These are phyloP conservation scores for Thalpophila matura DNA, from an alignment of 2,888 invertebrate genomes.

Conservation along the genomic window DNA sequence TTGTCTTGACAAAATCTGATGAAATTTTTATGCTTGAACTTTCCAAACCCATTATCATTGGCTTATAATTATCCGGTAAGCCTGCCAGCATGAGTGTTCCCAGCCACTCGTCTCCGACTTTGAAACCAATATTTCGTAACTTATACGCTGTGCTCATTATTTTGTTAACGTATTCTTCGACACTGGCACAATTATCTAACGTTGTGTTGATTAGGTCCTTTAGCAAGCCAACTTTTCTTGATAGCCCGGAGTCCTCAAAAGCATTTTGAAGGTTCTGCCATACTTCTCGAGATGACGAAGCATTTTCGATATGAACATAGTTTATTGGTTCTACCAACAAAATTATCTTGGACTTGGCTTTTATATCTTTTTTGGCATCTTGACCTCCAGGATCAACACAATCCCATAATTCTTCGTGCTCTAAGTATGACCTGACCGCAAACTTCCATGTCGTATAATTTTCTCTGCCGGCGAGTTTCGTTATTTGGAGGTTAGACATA, in stretches of 20 bases:
- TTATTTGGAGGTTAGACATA: neutral
- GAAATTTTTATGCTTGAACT: constrained; percentile 35
- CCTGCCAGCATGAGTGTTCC: constrained; percentile 30
- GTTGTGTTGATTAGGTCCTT: constrained; percentile 4
- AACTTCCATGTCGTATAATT: constrained; percentile 1
- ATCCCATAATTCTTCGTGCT: constrained; percentile 5
- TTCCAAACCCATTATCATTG: constrained; percentile 49
- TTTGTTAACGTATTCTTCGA: constrained; percentile 14
- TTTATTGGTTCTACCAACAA: too few relatives aligned
- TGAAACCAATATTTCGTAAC: constrained; percentile 3
- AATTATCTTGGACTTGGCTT: constrained; percentile 4
- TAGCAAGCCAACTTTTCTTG: constrained; percentile 14
- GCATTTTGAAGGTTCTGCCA: constrained; percentile 3
- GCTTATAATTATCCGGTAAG: constrained; percentile 2
- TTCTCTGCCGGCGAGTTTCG: neutral
- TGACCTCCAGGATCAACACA: neutral
- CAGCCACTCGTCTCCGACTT: constrained; percentile 35
- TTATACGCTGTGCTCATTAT: constrained; percentile 10
- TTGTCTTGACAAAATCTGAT: constrained; percentile 43
- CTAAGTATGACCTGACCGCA: constrained; percentile 1
- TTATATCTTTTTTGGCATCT: constrained; percentile 4
- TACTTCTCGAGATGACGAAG: neutral
- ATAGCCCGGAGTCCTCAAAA: constrained; percentile 9
- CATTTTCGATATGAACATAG: constrained; percentile 4
- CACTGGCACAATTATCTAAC: neutral